Evolutionary conservation across 2,113 vertebrate genomes (phyloP).

Genomic region (Eubucco bourcierii): DNA sequence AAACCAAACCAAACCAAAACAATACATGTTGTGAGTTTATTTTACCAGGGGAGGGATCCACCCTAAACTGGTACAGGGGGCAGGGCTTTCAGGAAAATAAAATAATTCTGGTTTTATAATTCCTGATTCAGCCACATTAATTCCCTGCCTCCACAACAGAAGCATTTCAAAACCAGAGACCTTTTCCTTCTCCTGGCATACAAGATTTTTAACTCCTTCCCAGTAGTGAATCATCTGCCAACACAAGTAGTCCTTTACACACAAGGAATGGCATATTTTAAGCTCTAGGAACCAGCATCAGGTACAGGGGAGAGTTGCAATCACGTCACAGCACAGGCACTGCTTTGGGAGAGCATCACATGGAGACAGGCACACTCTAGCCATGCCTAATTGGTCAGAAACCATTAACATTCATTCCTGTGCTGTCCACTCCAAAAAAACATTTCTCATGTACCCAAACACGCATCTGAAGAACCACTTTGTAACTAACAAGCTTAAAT

Average conservation of each 20-base stretch:
- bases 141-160: no score
- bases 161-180: not conserved
- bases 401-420: not conserved
- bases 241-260: not conserved
- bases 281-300: not conserved
- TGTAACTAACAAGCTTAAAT: not conserved
- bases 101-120: no score
- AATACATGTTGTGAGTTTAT: no score
- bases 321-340: accelerated
- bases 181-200: not conserved
- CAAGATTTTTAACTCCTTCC: not conserved
- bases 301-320: not conserved
- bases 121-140: no score
- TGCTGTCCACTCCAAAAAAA: not conserved
- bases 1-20: no score
- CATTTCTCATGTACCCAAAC: not conserved
- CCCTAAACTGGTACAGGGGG: no score
- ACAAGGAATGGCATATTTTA: not conserved
- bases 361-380: not conserved
- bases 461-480: not conserved
- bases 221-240: not conserved
- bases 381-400: not conserved
- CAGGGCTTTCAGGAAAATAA: no score
- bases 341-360: accelerated
- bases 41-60: no score